Base-by-base conservation (phyloP, 2,888 invertebrate genomes). In the Idaea biselata region DNA sequence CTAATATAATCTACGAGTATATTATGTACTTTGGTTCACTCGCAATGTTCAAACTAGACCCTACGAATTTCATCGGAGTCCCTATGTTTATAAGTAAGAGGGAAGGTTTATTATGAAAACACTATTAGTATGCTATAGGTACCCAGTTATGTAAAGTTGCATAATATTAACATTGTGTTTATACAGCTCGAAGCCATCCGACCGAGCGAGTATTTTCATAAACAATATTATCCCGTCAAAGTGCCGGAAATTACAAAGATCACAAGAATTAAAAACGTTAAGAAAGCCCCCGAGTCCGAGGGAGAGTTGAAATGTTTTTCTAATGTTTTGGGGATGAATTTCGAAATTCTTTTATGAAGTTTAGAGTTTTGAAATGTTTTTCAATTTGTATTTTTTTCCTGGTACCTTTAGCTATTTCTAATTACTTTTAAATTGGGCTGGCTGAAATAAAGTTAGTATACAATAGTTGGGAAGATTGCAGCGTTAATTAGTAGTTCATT, bases 171-270 rank as follows among this genome's bases (percentile, higher is more conserved):
- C 44, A 44, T 44, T 44, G 14, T 44, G 44, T 44, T 5, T 44
- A 44, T 44, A 44, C 44, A 4, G 44, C 44, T 44, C 44, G 44
- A 44, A 44, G 44, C 44, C 44, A 44, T 44, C 44, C 14, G 11
- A 44, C 44, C 14, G 44, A 44, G 11, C 44, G 14, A 44, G 44
- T 76, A 73, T 73, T 70, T 72, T 73, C 64, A 68, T 59, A 73
- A 71, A 74, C 73, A 81, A 77, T 77, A 77, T 78, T 76, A 65
- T 63, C 61, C 62, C 65, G 69, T 68, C 75, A 75, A 76, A 77
- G 74, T 67, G 57, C 73, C 78, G 79, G 79, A 78, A 76, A 78
- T 79, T 80, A 70, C 72, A 64, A 67, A 70, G 68, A 70, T 68
- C 71, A 64, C 63, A 65, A 61, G 61, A 66, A 63, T 63, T 63